phyloP scores from a whole-genome alignment of 2,113 vertebrate species.

The Epinephelus moara region DNA sequence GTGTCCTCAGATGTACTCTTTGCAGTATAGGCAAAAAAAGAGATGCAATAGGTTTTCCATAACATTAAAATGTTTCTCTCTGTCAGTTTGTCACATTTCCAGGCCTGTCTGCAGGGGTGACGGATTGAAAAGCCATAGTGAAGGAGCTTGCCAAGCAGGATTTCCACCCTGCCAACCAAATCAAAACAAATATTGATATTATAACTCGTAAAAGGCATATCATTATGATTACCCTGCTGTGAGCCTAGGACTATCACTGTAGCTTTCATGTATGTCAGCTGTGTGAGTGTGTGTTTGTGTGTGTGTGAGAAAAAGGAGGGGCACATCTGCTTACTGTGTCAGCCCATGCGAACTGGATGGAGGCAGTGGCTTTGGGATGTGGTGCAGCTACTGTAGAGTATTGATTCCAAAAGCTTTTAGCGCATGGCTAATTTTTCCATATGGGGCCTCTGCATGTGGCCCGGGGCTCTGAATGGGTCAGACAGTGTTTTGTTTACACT shows the following conservation, averaged over 20 bases:
- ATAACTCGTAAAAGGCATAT: slow-evolving; percentile 23
- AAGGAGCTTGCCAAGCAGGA: slow-evolving; percentile 42
- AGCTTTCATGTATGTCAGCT: slow-evolving; percentile 20
- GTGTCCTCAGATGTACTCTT: slow-evolving; percentile 18
- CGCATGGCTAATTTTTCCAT: slow-evolving; percentile 74
- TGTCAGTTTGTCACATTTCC: slow-evolving; percentile 34
- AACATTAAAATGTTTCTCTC: slow-evolving; percentile 26
- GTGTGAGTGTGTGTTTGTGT: slow-evolving; percentile 11
- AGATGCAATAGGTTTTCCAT: slow-evolving; percentile 27
- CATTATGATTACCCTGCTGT: slow-evolving; percentile 38
- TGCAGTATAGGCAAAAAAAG: slow-evolving; percentile 35
- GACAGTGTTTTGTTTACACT: slow-evolving; percentile 66
- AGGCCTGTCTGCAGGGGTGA: slow-evolving; percentile 25
- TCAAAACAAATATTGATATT: slow-evolving; percentile 54
- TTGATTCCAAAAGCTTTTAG: slow-evolving; percentile 80
- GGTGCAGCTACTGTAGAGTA: slow-evolving; percentile 72
- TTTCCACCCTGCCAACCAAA: slow-evolving; percentile 31
- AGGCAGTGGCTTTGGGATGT: slow-evolving; percentile 54
- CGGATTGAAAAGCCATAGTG: slow-evolving; percentile 33
- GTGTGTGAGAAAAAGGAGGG: neutral
- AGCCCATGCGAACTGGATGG: slow-evolving; percentile 46
- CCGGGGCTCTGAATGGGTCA: slow-evolving; percentile 45
- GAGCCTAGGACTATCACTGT: neutral
- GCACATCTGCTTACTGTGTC: slow-evolving; percentile 53
- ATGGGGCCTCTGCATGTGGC: slow-evolving; percentile 67